phyloP scores from a whole-genome alignment of 2,797 vertebrate genomes.

The Xenops minutus region DNA sequence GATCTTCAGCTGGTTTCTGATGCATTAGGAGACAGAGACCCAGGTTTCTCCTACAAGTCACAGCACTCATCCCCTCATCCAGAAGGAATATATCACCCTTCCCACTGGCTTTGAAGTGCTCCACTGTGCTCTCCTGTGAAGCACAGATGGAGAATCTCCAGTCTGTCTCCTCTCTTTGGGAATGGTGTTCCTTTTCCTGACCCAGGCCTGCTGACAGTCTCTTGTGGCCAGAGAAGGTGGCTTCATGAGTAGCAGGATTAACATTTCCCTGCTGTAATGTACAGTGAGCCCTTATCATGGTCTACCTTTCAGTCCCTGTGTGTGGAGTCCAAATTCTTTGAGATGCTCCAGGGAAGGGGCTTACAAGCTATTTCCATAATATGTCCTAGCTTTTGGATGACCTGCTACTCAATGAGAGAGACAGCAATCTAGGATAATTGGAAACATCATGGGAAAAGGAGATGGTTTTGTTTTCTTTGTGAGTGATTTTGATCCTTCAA shows the following conservation, averaged over 20 bases:
- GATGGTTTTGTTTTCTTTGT: slow-evolving; percentile 7
- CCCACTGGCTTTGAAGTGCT: background rate
- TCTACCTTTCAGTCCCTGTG: background rate
- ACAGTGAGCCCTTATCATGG: background rate
- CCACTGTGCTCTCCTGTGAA: background rate
- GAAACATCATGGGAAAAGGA: background rate
- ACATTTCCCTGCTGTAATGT: accelerated
- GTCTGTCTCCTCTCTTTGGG: background rate
- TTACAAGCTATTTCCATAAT: background rate
- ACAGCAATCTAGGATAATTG: background rate
- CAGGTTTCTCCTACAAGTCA: background rate
- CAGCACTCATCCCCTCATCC: background rate
- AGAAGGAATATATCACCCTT: background rate
- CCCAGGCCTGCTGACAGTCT: background rate
- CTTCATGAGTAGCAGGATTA: background rate
- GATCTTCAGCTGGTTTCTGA: background rate
- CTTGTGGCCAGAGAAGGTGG: background rate
- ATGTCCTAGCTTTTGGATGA: background rate
- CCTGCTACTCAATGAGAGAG: background rate
- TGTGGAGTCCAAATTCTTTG: background rate
- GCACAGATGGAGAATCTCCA: background rate
- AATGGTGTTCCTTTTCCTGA: background rate
- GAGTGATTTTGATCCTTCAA: slow-evolving; percentile 41
- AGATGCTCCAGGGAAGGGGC: background rate
- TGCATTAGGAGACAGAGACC: background rate